Evolutionary conservation across 2,888 invertebrate genomes (phyloP).

Genomic region (Amiota communis): DNA sequence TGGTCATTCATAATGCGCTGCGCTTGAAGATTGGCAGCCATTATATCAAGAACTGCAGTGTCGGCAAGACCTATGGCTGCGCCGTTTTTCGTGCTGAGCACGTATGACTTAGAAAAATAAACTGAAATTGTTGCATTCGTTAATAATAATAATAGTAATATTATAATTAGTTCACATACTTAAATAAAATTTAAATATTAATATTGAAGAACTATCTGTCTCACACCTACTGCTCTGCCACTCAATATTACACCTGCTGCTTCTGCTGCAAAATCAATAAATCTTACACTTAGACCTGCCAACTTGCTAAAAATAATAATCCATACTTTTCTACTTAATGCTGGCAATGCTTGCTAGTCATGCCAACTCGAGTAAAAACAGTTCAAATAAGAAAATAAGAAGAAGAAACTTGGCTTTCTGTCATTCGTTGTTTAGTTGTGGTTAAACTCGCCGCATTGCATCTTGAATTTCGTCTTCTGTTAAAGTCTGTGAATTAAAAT

Average conservation of each 20-base stretch:
- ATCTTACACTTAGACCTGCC: background rate
- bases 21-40: slow-evolving; percentile 94
- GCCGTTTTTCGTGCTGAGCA: slow-evolving; percentile 33
- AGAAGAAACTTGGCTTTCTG: no score
- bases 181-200: no score
- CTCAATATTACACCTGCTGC: background rate
- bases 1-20: slow-evolving; percentile 93
- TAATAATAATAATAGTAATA: no score
- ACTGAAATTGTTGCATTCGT: no score
- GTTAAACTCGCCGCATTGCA: background rate
- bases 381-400: no score
- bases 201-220: no score
- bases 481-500: slow-evolving; percentile 76
- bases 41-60: slow-evolving; percentile 92
- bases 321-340: background rate
- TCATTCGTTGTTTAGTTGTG: background rate
- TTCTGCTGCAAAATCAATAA: slow-evolving; percentile 19
- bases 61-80: slow-evolving; percentile 76
- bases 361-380: no score
- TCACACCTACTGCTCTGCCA: no score
- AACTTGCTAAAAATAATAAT: background rate
- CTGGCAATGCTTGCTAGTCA: no score
- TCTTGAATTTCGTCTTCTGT: background rate
- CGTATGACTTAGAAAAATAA: background rate
- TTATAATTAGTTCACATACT: no score